Percentiles rank a stretch among this genome's conserved stretches.
phyloP scores from a whole-genome alignment of 37 sponge, comb jelly and placozoan species.

The Crambe crambe region DNA sequence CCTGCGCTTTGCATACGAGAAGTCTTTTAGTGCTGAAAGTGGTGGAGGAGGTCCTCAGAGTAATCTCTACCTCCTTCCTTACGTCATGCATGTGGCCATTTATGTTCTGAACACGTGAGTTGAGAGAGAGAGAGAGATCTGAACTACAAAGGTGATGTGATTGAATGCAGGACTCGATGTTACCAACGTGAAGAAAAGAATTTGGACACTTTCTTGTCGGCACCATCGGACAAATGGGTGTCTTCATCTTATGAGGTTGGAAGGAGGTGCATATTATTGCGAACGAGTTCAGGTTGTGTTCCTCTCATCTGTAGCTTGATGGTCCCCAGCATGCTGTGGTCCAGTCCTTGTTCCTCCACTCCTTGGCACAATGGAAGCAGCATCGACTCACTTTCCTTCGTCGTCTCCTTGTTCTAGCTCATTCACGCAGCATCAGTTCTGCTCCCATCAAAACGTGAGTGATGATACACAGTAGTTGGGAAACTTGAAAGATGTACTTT shows the following conservation, averaged over 20 bases:
- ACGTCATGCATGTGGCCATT: constrained; percentile 74
- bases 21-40: constrained; percentile 90
- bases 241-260: constrained; percentile 82
- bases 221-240: constrained; percentile 75
- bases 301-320: constrained; percentile 56
- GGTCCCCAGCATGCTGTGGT: constrained; percentile 57
- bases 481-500: no score
- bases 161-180: constrained; percentile 63
- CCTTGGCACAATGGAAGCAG: constrained; percentile 65
- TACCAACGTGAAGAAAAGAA: constrained; percentile 64
- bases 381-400: constrained; percentile 49
- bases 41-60: constrained; percentile 95
- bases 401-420: constrained; percentile 69
- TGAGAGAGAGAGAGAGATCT: no score
- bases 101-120: constrained; percentile 82
- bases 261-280: not conserved
- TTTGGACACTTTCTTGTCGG: constrained; percentile 44
- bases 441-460: constrained; percentile 56
- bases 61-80: constrained; percentile 83
- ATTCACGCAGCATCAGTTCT: constrained; percentile 64
- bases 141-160: no score
- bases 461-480: not conserved
- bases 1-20: constrained; percentile 82
- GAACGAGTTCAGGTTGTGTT: not conserved
- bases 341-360: constrained; percentile 66